A percentile compares a stretch with the other conserved stretches of the same genome.
phyloP scores from a whole-genome alignment of 2,797 vertebrate genomes.

The Miichthys miiuy region DNA sequence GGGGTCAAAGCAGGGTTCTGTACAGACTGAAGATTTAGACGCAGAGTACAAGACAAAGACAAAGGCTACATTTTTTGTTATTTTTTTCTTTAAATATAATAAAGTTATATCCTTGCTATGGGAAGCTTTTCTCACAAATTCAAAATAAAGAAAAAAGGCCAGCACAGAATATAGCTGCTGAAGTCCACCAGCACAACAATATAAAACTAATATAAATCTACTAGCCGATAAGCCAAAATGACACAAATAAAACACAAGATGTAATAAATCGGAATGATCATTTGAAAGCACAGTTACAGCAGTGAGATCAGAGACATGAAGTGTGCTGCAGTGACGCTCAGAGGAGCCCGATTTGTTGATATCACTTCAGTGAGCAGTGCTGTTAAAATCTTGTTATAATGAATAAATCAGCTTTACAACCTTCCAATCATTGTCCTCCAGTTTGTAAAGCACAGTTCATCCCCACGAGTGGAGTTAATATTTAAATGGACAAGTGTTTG shows the following conservation, averaged over 20 bases:
- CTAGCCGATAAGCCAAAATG: too few species aligned
- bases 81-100: too few species aligned
- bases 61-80: too few species aligned
- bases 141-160: too few species aligned
- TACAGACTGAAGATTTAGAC: too few species aligned
- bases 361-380: not conserved
- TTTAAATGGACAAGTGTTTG: conserved; percentile 7
- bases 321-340: not conserved
- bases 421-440: conserved; percentile 8
- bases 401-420: conserved; percentile 22
- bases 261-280: not conserved
- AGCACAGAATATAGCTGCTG: too few species aligned
- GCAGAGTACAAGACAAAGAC: too few species aligned
- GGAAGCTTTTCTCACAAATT: too few species aligned
- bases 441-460: conserved; percentile 14
- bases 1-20: too few species aligned
- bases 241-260: not conserved
- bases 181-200: too few species aligned
- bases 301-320: not conserved
- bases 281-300: not conserved
- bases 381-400: conserved; percentile 8
- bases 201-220: too few species aligned
- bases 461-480: conserved; percentile 5
- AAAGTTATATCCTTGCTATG: too few species aligned
- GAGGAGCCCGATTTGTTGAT: not conserved